These are phyloP conservation scores for Takifugu rubripes DNA, from an alignment of 2,797 vertebrate genomes.

Conservation along the genomic window DNA sequence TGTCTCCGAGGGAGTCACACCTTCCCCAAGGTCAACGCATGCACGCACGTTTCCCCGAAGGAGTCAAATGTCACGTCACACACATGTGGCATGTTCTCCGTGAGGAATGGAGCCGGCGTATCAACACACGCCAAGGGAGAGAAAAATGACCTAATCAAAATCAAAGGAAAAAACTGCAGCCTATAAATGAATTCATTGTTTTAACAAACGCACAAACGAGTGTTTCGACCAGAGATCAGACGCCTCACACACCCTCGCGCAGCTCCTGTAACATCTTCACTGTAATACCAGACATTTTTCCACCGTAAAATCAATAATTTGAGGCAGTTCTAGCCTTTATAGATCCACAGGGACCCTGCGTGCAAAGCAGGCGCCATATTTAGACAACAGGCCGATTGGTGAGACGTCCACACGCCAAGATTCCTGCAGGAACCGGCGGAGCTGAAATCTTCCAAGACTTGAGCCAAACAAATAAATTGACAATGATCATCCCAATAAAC, in stretches of 20 bases:
- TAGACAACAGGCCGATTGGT: conserved; percentile 43
- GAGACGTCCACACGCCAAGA: conserved; percentile 22
- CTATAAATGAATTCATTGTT: too few species aligned
- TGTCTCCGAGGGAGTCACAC: conserved; percentile 23
- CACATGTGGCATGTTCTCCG: conserved; percentile 23
- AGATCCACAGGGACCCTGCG: not conserved
- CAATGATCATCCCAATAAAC: conserved; percentile 10
- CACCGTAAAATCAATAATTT: too few species aligned
- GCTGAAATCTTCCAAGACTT: conserved; percentile 26
- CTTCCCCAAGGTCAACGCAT: not conserved
- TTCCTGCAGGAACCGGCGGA: conserved; percentile 42
- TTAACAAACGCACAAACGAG: too few species aligned
- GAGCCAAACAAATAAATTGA: conserved; percentile 40
- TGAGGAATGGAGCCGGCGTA: too few species aligned
- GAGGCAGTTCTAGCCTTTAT: too few species aligned
- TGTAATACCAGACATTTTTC: too few species aligned
- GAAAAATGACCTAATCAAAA: too few species aligned
- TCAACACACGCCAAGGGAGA: too few species aligned
- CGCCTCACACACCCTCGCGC: too few species aligned
- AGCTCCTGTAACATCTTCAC: too few species aligned
- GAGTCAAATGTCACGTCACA: conserved; percentile 23
- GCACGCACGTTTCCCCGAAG: not conserved
- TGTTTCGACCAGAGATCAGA: too few species aligned
- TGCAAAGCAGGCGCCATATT: conserved; percentile 48
- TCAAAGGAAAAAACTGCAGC: too few species aligned